These are phyloP conservation scores for Trichogramma pretiosum DNA, from an alignment of 1,140 invertebrate species.

Conservation along the genomic window DNA sequence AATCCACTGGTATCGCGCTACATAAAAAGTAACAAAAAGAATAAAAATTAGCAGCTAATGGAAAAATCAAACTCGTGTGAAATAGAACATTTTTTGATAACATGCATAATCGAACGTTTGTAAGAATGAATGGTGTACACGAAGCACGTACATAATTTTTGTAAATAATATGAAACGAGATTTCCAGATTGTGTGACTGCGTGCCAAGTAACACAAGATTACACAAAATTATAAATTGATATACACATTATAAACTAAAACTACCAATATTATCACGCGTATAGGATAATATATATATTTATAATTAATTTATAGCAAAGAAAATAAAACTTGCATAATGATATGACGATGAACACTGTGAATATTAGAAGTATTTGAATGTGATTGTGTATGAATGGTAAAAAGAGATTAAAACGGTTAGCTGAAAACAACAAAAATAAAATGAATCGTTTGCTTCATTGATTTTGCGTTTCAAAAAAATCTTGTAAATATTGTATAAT, in stretches of 20 bases:
- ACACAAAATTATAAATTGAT: constrained; percentile 10
- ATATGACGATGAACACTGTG: too few relatives aligned
- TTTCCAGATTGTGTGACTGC: too few relatives aligned
- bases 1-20: too few relatives aligned
- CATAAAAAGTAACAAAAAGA: not conserved
- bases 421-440: constrained; percentile 30
- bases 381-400: too few relatives aligned
- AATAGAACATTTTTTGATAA: constrained; percentile 8
- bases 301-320: constrained; percentile 17
- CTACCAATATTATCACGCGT: constrained; percentile 14
- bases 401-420: too few relatives aligned
- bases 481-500: constrained; percentile 47
- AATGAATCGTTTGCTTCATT: constrained; percentile 34
- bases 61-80: constrained; percentile 15
- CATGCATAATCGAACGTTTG: too few relatives aligned
- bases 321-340: too few relatives aligned
- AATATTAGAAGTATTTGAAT: too few relatives aligned
- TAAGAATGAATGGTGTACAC: too few relatives aligned
- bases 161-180: too few relatives aligned
- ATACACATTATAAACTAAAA: constrained; percentile 14
- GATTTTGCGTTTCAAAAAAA: constrained; percentile 37
- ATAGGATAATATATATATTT: constrained; percentile 20
- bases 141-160: too few relatives aligned
- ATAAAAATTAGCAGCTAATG: not conserved
- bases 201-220: too few relatives aligned